Base-by-base conservation (phyloP, 1,140 invertebrate genomes). In the Grapholita molesta region DNA sequence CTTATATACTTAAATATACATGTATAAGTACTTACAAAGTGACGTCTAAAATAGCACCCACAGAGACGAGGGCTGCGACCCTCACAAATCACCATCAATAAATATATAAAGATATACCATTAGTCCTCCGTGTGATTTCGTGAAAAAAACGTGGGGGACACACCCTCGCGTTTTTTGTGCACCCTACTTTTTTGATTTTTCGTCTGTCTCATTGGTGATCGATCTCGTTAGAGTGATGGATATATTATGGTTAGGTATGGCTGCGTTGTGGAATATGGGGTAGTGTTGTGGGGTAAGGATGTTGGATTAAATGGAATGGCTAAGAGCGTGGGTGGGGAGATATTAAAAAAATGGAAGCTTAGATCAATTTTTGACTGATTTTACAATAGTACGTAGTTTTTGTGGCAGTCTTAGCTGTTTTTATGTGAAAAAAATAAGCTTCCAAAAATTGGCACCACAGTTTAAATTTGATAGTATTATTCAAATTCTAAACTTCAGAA, bases 81-180 rank as follows among this genome's bases (percentile, higher is more conserved):
- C 55, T 28, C 55, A 61, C 55, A 12, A 25, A 21, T 8, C 32
- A 25, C 61, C 33, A 77, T 81, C 79, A 79, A 81, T 77, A 81
- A 78, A 67, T 61, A 81, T 70, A 79, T 79, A 79, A 81, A 72
- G 71, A 75, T 67, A 70, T 73, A 76, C 71, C 75, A 61, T 68
- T 68, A 35, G 32, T 30, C 9, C 28, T 28, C 70, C 25, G 66
- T 69, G 64, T 69, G 68, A 68, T 73, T 73, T 69, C 69, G 65
- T 66, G 76, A 80, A 78, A 82, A 82, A 80, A 72, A 55, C 67
- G 68, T 65, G 75, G 79, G 35, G 74, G 64, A 61, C 38, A 70
- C 71, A 80, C 76, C 80, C 80, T 77, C 72, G 52, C 67, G 52
- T 70, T 77, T 72, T 74, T 72, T 77, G 70, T 74, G 71, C 75